phyloP scores from a whole-genome alignment of 2,888 invertebrate genomes.

The Eristalis arbustorum region DNA sequence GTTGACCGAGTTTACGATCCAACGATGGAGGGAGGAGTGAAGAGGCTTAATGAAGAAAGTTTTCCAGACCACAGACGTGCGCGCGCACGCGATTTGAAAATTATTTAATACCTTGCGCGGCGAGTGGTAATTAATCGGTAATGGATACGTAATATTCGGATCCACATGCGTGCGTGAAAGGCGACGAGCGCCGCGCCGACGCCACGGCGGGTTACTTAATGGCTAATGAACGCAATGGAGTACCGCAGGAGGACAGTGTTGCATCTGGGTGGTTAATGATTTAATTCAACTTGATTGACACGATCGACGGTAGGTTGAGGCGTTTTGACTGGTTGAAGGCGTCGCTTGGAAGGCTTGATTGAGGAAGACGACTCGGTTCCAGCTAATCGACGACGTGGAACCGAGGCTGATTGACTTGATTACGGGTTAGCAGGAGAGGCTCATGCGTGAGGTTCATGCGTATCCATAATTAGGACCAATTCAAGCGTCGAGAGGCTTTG shows the following conservation, averaged over 20 bases:
- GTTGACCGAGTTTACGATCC: slow-evolving; percentile 29
- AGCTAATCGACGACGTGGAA: too few relatives aligned
- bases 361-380: too few relatives aligned
- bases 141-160: slow-evolving; percentile 9
- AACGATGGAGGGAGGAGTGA: background rate
- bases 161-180: background rate
- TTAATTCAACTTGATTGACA: background rate
- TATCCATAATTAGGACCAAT: too few relatives aligned
- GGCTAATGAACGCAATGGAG: background rate
- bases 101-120: slow-evolving; percentile 1
- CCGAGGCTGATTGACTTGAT: too few relatives aligned
- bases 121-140: slow-evolving; percentile 8
- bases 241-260: background rate
- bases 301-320: background rate
- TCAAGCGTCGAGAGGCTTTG: too few relatives aligned
- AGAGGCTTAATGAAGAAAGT: background rate
- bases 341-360: too few relatives aligned
- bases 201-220: background rate
- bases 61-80: background rate
- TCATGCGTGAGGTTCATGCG: too few relatives aligned
- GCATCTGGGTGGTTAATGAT: background rate
- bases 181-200: background rate
- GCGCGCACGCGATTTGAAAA: background rate
- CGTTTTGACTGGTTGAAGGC: background rate
- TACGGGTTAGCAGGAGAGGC: too few relatives aligned